A percentile compares a stretch with the other conserved stretches of the same genome.
These are phyloP conservation scores for Tipula vernalis DNA, from an alignment of 2,888 invertebrate genomes.

Conservation along the genomic window DNA sequence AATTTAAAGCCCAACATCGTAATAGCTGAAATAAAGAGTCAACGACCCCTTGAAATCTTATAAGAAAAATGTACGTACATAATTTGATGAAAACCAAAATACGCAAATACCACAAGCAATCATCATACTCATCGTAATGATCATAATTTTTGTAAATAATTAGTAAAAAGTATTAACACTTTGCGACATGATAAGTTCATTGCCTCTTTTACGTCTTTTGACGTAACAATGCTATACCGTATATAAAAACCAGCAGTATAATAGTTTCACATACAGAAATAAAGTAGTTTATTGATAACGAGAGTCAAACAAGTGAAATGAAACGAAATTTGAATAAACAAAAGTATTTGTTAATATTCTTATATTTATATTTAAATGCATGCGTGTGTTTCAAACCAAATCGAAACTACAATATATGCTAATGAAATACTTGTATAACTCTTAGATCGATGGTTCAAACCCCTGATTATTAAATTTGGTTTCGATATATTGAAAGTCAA, in stretches of 20 bases:
- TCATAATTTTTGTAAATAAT: not conserved
- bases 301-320: not conserved
- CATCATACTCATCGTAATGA: not conserved
- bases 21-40: too few species aligned
- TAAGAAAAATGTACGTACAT: too few species aligned
- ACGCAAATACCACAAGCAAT: not conserved
- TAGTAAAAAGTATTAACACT: not conserved
- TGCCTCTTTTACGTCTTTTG: not conserved
- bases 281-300: not conserved
- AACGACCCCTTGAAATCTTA: too few species aligned
- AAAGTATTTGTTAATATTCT: not conserved
- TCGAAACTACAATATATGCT: not conserved
- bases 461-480: not conserved
- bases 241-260: not conserved
- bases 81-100: not conserved
- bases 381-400: not conserved
- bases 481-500: not conserved
- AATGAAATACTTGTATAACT: too few species aligned
- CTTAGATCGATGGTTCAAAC: not conserved
- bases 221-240: not conserved
- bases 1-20: too few species aligned
- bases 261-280: not conserved
- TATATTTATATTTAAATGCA: not conserved
- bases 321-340: not conserved
- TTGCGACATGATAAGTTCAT: not conserved